Percentiles rank a stretch among this genome's conserved stretches.
Conservation (phyloP, 2,113 vertebrate species). For the Toxotes jaculatrix region DNA sequence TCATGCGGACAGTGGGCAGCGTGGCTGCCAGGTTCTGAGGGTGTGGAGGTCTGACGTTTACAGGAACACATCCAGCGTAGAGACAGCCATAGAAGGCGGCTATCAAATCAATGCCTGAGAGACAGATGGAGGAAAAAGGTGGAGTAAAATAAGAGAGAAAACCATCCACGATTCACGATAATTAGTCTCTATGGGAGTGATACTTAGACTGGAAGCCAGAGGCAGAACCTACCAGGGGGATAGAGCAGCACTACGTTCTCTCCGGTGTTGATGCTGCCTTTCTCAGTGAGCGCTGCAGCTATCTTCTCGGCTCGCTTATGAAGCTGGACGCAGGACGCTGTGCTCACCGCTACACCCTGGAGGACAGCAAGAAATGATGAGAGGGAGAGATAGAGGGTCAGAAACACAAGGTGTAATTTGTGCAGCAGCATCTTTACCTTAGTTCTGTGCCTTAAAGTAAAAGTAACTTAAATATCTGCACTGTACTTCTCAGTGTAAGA, state of each 20-base stretch:
- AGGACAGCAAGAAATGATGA: not conserved
- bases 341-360: slow-evolving; percentile 93
- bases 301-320: slow-evolving; percentile 97
- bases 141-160: not conserved
- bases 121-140: slow-evolving; percentile 1
- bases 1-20: slow-evolving; percentile 96
- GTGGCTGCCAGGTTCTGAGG: slow-evolving; percentile 97
- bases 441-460: not conserved
- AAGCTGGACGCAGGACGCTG: slow-evolving; percentile 94
- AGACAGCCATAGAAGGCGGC: slow-evolving; percentile 96
- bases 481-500: not conserved
- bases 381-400: not conserved
- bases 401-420: not conserved
- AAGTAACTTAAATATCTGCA: not conserved
- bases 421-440: not conserved
- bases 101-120: slow-evolving; percentile 93
- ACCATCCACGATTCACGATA: not conserved
- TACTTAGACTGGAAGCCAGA: not conserved
- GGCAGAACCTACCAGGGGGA: slow-evolving; percentile 89
- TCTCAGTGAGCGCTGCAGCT: slow-evolving; percentile 92
- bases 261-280: slow-evolving; percentile 96
- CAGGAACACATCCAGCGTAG: slow-evolving; percentile 94
- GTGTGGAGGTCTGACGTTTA: slow-evolving; percentile 97
- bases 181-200: not conserved
- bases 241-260: slow-evolving; percentile 98